These are phyloP conservation scores for Resseliella maxima DNA, from an alignment of 2,888 invertebrate species.

Conservation along the genomic window DNA sequence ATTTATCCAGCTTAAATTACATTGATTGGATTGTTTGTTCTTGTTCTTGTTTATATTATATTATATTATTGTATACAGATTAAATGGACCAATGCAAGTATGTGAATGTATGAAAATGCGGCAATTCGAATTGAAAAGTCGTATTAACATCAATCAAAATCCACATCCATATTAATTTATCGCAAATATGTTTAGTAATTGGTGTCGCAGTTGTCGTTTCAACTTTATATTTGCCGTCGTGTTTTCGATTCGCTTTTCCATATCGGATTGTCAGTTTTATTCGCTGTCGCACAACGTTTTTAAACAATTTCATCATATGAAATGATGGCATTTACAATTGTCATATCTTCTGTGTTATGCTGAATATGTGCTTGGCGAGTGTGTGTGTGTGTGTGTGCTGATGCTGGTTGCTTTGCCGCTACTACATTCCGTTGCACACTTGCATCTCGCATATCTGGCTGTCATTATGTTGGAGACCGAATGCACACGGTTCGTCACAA, in stretches of 20 bases:
- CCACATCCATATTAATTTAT: slow-evolving; percentile 48
- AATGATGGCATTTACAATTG: slow-evolving; percentile 51
- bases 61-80: too few species aligned
- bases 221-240: neutral
- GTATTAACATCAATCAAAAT: slow-evolving; percentile 50
- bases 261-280: slow-evolving; percentile 12
- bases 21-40: neutral
- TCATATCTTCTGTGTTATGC: neutral
- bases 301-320: slow-evolving; percentile 48
- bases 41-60: too few species aligned
- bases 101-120: too few species aligned
- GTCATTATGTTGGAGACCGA: neutral
- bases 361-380: too few species aligned
- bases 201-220: slow-evolving; percentile 51
- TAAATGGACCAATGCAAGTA: neutral
- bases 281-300: slow-evolving; percentile 31
- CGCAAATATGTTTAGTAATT: slow-evolving; percentile 51
- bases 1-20: neutral
- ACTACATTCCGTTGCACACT: slow-evolving; percentile 28
- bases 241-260: neutral
- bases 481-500: neutral
- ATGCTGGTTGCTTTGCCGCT: neutral
- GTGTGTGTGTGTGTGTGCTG: neutral
- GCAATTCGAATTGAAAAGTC: neutral
- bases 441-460: neutral